A percentile compares a stretch with the other conserved stretches of the same genome.
These are phyloP conservation scores for Nyctibius bracteatus DNA, from an alignment of 2,113 vertebrate genomes.

Conservation along the genomic window DNA sequence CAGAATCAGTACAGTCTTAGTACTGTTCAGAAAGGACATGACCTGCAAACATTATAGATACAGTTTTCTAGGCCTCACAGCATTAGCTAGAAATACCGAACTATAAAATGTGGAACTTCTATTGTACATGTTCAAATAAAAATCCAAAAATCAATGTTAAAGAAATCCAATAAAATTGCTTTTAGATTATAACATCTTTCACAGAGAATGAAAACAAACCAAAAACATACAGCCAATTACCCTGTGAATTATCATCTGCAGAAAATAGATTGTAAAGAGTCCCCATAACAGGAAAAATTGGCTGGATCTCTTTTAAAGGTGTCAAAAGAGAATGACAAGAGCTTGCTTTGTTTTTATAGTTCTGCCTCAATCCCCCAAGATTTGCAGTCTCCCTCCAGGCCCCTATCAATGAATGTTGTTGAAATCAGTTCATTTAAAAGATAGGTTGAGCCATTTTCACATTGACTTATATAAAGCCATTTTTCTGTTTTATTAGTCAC, in stretches of 20 bases:
- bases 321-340: neutral
- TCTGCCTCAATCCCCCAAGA: neutral
- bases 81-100: neutral
- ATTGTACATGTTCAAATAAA: neutral
- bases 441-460: neutral
- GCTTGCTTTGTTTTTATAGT: neutral
- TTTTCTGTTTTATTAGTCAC: conserved; percentile 68
- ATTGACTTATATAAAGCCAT: conserved; percentile 24
- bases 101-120: neutral
- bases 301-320: neutral
- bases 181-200: neutral
- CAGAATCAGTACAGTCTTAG: neutral
- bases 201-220: neutral
- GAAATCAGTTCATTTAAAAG: conserved; percentile 39
- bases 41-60: neutral
- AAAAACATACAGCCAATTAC: neutral
- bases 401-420: conserved; percentile 6
- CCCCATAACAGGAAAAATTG: neutral
- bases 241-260: neutral
- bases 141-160: neutral
- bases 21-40: neutral
- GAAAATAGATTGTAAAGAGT: neutral
- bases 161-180: neutral
- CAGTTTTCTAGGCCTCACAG: neutral
- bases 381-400: neutral